Evolutionary conservation across 2,797 vertebrate genomes (phyloP), one percentile per base, ranked within the genome.

Genomic region (Netta rufina): DNA sequence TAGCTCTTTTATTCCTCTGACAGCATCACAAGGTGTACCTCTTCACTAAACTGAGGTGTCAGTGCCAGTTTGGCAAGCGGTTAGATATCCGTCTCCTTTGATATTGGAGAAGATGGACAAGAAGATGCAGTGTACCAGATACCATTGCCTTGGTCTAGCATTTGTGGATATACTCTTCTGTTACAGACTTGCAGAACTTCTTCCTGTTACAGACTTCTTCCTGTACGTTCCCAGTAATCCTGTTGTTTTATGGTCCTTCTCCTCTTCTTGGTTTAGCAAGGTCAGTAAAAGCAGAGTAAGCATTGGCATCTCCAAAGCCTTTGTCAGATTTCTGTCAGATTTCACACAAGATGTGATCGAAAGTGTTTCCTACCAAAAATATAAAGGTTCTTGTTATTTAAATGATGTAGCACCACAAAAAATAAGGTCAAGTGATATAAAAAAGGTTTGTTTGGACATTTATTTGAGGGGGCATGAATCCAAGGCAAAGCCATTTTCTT

Each of bases 151-250:
- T 84, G 21, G 16, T 58, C 38, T 13, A 58, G 6, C 21, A 70
- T 73, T 89, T 89, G 69, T 43, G 57, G n/a, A 76, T 38, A 66
- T n/a, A 25, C 20, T 65, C 15, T 47, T 53, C 19, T 67, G 65
- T 76, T 39, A n/a, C 15, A 25, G 6, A 14, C 6, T 64, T 72
- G n/a, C 0, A 0, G 33, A 38, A 85, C 17, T 43, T 43, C 43
- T 43, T 43, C 43, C 43, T 43, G 18, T 43, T 43, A 19, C 43
- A 43, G 43, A 53, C 15, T 75, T 74, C 36, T 73, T 73, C 19
- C 41, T 69, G 11, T 19, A 39, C 9, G 2, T 69, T 67, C 39
- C 36, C 17, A 38, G 10, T 72, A 60, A 54, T 62, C 51, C 20
- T 41, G 8, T 25, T 79, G 36, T 16, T 89, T 87, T 73, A 82